phyloP scores from a whole-genome alignment of 2,113 vertebrate species.

The Dinomys branickii region DNA sequence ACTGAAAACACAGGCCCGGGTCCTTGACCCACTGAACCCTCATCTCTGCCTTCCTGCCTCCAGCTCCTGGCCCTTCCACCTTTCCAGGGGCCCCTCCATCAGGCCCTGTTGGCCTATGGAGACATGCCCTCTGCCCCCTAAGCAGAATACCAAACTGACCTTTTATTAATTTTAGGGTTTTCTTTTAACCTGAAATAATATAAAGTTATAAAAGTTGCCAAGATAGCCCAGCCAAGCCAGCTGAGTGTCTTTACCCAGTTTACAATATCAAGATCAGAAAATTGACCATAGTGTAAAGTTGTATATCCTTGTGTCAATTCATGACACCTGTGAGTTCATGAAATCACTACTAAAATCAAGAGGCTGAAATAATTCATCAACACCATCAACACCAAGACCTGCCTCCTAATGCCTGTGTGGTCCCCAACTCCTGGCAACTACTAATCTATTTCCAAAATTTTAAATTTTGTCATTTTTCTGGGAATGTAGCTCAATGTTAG shows the following conservation, averaged over 20 bases:
- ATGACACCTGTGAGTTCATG: not conserved
- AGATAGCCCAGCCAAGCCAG: not conserved
- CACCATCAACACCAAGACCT: not conserved
- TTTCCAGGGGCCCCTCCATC: slow-evolving; percentile 25
- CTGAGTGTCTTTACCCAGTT: not conserved
- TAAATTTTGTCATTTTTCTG: not conserved
- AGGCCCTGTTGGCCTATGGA: not conserved
- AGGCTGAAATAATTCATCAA: not conserved
- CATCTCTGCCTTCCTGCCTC: slow-evolving; percentile 42
- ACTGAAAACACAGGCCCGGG: not conserved
- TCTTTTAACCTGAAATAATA: not conserved
- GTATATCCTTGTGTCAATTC: not conserved
- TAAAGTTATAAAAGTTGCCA: not conserved
- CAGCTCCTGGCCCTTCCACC: not conserved
- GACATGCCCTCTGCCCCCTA: not conserved
- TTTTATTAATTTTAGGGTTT: not conserved
- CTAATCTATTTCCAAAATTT: not conserved
- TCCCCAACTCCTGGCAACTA: not conserved
- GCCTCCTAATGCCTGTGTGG: fast-evolving
- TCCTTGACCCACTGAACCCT: fast-evolving
- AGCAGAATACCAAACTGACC: slow-evolving; percentile 6
- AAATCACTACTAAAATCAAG: not conserved
- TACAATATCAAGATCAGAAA: not conserved
- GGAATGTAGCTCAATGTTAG: not conserved
- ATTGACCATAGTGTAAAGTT: not conserved